Evolutionary conservation across 2,888 invertebrate genomes (phyloP).

Genomic region (Ectemnius continuus): DNA sequence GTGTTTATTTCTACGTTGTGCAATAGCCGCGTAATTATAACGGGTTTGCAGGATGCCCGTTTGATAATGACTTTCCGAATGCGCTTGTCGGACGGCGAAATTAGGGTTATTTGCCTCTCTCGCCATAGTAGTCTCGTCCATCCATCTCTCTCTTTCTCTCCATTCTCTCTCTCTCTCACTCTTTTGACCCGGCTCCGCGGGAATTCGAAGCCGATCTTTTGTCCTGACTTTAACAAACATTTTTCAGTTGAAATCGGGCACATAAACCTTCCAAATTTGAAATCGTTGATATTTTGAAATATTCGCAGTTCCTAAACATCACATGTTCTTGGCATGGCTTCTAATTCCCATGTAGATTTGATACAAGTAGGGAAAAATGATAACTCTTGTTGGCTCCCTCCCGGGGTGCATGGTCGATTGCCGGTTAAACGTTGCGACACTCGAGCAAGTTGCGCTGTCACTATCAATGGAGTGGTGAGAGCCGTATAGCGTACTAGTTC

Average conservation of each 20-base stretch:
- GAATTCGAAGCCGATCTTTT: slow-evolving; percentile 36
- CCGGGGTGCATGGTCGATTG: slow-evolving; percentile 1
- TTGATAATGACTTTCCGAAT: slow-evolving; percentile 74
- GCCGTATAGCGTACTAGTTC: no score
- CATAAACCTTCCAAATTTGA: no score
- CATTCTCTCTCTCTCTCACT: slow-evolving; percentile 24
- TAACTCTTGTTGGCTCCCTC: neutral
- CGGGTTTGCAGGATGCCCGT: slow-evolving; percentile 62
- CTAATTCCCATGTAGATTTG: no score
- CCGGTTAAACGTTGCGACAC: slow-evolving; percentile 4
- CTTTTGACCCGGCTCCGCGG: slow-evolving; percentile 17
- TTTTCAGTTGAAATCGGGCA: neutral
- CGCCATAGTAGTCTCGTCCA: neutral
- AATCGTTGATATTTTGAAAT: no score
- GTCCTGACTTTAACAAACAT: slow-evolving; percentile 23
- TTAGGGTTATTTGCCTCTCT: slow-evolving; percentile 73
- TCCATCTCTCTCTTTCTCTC: no score
- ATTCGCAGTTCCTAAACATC: no score
- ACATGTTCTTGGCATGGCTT: no score
- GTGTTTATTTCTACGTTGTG: slow-evolving; percentile 30
- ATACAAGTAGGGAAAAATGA: no score
- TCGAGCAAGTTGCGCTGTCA: neutral
- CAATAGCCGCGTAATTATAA: slow-evolving; percentile 70
- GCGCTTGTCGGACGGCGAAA: slow-evolving; percentile 70
- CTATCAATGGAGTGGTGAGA: neutral